A percentile compares a stretch with the other conserved stretches of the same genome.
These are phyloP conservation scores for Acromyrmex heyeri DNA, from an alignment of 1,140 invertebrate species.

Conservation along the genomic window DNA sequence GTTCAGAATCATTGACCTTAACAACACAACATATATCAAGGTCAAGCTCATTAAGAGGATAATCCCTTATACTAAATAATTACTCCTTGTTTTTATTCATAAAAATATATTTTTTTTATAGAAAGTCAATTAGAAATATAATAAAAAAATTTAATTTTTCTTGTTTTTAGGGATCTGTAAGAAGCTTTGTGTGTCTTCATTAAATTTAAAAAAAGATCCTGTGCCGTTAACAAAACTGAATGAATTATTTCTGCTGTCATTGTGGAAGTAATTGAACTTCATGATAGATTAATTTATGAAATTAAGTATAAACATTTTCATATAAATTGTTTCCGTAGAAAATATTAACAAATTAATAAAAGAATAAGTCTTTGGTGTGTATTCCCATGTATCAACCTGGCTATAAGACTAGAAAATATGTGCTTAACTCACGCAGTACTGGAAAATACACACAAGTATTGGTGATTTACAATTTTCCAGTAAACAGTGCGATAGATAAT, in stretches of 20 bases:
- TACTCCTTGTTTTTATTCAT: neutral
- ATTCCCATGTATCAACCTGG: conserved; percentile 77
- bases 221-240: neutral
- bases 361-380: conserved; percentile 77
- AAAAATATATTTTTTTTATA: conserved; percentile 65
- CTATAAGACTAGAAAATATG: conserved; percentile 82
- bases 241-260: conserved; percentile 4
- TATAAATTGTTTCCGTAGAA: neutral
- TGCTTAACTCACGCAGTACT: conserved; percentile 26
- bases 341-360: conserved; percentile 62
- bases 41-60: no score
- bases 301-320: conserved; percentile 32
- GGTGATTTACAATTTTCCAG: conserved; percentile 34
- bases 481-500: conserved; percentile 35
- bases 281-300: conserved; percentile 6
- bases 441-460: conserved; percentile 34
- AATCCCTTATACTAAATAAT: no score
- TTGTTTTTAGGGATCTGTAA: neutral
- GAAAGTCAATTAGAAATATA: neutral
- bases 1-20: no score
- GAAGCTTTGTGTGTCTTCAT: neutral
- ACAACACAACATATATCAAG: no score
- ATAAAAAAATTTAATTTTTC: neutral
- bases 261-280: conserved; percentile 13
- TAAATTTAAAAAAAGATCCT: conserved; percentile 11